Base-by-base conservation (phyloP, 2,113 vertebrate species). In the Tetrao urogallus region DNA sequence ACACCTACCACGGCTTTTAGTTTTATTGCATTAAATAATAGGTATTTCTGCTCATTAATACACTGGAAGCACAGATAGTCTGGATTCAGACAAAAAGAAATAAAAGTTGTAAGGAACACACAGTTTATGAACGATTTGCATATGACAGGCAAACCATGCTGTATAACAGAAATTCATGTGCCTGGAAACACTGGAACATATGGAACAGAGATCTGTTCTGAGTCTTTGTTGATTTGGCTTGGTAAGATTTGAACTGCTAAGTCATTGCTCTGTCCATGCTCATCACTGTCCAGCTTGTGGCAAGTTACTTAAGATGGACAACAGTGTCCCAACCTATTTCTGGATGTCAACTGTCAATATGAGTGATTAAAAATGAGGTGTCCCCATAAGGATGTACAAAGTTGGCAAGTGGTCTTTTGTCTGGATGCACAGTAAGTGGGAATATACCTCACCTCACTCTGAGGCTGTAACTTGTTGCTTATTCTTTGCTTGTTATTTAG, bases 311-410 rank as follows among this genome's bases (percentile, higher is more conserved):
- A 17, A 8, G 15, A 11, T 14, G 8, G 15, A 48, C n/a, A 70
- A 60, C 27, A 2, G 5, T 63, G 11, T 74, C 2, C 22, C n/a
- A 57, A 1, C 5, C 13, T 57, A 13, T 63, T 5, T 10, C 24
- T 75, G 8, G 0, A 0, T 64, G 38, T 54, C 24, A 40, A n/a
- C 16, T 43, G 24, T n/a, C 17, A 57, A 13, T 3, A 6, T 5
- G 19, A 79, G 7, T 24, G 73, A 58, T 42, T 63, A 77, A 66
- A 81, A 88, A n/a, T 25, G 8, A 24, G 5, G 27, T 61, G 34
- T 45, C 8, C 8, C 18, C 0, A 1, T 16, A 73, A 40, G 7
- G 7, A 13, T 64, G 34, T 43, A 5, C 10, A 11, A 79, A 89
- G 38, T 57, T 30, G 61, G 10, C 2, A n/a, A 60, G 11, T 28